phyloP scores from a whole-genome alignment of 30 jellyfish, hydroid and myxozoan genomes.

The Turritopsis dohrnii region DNA sequence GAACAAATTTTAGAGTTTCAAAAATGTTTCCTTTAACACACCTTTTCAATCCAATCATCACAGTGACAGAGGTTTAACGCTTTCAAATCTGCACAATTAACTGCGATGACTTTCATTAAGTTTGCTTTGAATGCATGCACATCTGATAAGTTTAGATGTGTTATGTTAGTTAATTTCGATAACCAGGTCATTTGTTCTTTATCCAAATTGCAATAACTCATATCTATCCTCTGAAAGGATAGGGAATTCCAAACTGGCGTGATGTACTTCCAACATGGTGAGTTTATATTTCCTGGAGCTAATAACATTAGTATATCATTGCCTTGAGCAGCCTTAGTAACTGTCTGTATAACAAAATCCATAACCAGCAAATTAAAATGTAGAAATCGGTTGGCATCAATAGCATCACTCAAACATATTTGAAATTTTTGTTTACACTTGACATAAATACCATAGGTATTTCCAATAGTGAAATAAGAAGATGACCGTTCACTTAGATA shows the following conservation, averaged over 20 bases:
- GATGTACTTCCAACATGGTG: slow-evolving; percentile 66
- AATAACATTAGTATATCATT: slow-evolving; percentile 42
- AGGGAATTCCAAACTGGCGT: slow-evolving; percentile 50
- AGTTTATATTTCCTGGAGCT: slow-evolving; percentile 82
- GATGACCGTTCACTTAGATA: slow-evolving; percentile 46
- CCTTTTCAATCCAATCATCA: slow-evolving; percentile 95
- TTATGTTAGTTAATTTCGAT: slow-evolving; percentile 57
- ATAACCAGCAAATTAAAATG: slow-evolving; percentile 60
- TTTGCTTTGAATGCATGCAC: slow-evolving; percentile 62
- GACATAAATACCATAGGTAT: slow-evolving; percentile 25
- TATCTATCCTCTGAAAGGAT: slow-evolving; percentile 42
- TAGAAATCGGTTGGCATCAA: slow-evolving; percentile 37
- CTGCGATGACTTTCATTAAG: slow-evolving; percentile 72
- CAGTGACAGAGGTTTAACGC: slow-evolving; percentile 61
- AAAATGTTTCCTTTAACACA: neutral
- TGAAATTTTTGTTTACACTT: slow-evolving; percentile 29
- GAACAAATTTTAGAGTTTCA: neutral
- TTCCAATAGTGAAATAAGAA: slow-evolving; percentile 31
- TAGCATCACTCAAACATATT: slow-evolving; percentile 23
- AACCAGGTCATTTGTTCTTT: slow-evolving; percentile 92
- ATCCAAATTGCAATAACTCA: slow-evolving; percentile 51
- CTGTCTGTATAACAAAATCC: slow-evolving; percentile 75
- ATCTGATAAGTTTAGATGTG: slow-evolving; percentile 52
- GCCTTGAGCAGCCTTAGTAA: slow-evolving; percentile 65
- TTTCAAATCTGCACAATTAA: slow-evolving; percentile 48